Evolutionary conservation across 2,888 invertebrate species (phyloP).

Genomic region (Cephus sareptanus): DNA sequence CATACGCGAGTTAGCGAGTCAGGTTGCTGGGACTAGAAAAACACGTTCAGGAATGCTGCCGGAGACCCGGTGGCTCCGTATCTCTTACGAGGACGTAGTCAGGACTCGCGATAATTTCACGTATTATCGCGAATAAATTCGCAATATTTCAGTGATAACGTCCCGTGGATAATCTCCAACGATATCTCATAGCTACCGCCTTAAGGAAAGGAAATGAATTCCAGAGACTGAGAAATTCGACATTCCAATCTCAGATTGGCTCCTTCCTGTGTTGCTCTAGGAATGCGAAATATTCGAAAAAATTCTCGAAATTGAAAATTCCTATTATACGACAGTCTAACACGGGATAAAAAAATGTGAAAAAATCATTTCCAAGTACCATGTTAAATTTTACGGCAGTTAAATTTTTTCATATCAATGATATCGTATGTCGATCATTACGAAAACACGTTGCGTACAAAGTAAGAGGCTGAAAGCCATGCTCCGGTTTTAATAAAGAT

Average conservation of each 20-base stretch:
- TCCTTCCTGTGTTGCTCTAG: background rate
- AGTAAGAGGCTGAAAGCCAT: constrained; percentile 31
- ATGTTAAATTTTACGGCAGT: background rate
- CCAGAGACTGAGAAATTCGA: background rate
- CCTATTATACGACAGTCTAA: background rate
- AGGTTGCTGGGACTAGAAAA: constrained; percentile 32
- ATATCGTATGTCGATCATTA: background rate
- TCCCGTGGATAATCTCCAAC: constrained; percentile 14
- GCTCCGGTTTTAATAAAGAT: constrained; percentile 40
- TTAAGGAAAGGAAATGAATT: background rate
- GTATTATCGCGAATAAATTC: constrained; percentile 31
- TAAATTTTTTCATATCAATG: background rate
- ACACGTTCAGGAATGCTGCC: constrained; percentile 33
- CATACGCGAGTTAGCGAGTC: constrained; percentile 35
- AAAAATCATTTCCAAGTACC: background rate
- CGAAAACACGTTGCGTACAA: constrained; percentile 36
- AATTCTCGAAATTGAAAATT: background rate
- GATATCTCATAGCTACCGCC: background rate
- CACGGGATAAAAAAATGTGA: background rate
- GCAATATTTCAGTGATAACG: constrained; percentile 32
- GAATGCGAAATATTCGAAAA: background rate
- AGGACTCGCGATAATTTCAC: constrained; percentile 21
- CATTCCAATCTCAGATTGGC: background rate
- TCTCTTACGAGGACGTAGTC: background rate
- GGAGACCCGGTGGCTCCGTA: constrained; percentile 15